phyloP scores from a whole-genome alignment of 1,140 invertebrate genomes.

The Drosophila saltans region DNA sequence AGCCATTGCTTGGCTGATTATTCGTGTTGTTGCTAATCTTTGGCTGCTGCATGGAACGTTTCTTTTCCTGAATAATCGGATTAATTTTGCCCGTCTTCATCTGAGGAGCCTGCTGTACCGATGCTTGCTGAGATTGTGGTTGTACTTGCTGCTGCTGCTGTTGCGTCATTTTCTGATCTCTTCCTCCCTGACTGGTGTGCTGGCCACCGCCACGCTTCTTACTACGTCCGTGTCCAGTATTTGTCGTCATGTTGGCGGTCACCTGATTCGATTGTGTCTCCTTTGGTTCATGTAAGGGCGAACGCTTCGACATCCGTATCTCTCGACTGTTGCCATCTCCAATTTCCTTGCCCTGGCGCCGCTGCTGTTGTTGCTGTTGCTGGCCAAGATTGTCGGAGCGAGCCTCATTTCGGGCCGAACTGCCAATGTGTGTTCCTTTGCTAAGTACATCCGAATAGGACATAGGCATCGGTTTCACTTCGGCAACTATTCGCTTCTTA shows the following conservation, averaged over 20 bases:
- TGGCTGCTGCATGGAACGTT: constrained; percentile 39
- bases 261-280: constrained; percentile 33
- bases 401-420: constrained; percentile 28
- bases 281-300: constrained; percentile 71
- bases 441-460: constrained; percentile 92
- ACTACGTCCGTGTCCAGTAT: constrained; percentile 35
- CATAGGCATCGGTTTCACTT: constrained; percentile 93
- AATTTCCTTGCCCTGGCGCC: constrained; percentile 62
- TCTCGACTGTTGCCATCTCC: constrained; percentile 38
- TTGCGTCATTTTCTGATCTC: constrained; percentile 36
- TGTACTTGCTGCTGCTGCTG: constrained; percentile 15
- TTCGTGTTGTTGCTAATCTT: constrained; percentile 32
- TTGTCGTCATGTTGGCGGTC: background rate
- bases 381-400: constrained; percentile 37
- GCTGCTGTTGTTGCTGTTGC: constrained; percentile 12
- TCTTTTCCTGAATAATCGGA: constrained; percentile 45
- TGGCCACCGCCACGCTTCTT: constrained; percentile 53
- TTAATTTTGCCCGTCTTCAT: constrained; percentile 35
- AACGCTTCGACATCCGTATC: constrained; percentile 60
- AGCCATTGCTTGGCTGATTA: constrained; percentile 20
- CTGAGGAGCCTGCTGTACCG: constrained; percentile 30
- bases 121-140: constrained; percentile 23
- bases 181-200: constrained; percentile 43
- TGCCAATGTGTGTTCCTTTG: constrained; percentile 84
- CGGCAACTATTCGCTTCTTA: constrained; percentile 90